These are phyloP conservation scores for Leuctra nigra DNA, from an alignment of 2,888 invertebrate genomes.

Conservation along the genomic window DNA sequence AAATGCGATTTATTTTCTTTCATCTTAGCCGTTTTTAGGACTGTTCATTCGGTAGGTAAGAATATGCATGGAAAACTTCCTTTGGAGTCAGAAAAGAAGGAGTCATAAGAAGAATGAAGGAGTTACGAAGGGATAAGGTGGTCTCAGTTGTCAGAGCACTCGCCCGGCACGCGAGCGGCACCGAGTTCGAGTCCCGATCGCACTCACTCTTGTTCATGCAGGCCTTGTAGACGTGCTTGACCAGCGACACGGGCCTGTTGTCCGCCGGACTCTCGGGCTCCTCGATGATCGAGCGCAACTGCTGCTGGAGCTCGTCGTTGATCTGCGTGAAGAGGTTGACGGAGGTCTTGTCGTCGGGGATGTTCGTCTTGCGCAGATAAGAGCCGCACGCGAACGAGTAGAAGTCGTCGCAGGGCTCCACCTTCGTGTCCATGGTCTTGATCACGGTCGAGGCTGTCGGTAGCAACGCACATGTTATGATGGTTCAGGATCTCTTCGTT, in stretches of 20 bases:
- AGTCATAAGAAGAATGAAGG: too few species aligned
- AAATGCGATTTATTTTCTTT: too few species aligned
- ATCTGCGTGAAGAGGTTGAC: constrained; percentile 61
- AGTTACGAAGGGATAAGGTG: too few species aligned
- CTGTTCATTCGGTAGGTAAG: too few species aligned
- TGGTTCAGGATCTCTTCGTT: too few species aligned
- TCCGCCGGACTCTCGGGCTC: constrained; percentile 50
- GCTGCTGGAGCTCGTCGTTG: constrained; percentile 66
- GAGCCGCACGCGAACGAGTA: constrained; percentile 74
- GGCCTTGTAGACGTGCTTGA: constrained; percentile 75
- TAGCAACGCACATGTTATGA: too few species aligned
- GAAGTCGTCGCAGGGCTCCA: constrained; percentile 77
- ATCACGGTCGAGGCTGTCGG: constrained; percentile 59
- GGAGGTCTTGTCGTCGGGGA: constrained; percentile 75
- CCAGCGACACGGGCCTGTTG: constrained; percentile 64
- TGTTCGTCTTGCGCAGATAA: constrained; percentile 61
- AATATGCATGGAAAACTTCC: too few species aligned
- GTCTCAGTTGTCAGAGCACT: too few species aligned
- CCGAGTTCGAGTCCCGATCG: too few species aligned
- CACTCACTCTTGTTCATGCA: constrained; percentile 84
- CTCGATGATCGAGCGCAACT: constrained; percentile 62
- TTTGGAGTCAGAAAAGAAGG: too few species aligned
- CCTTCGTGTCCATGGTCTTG: constrained; percentile 59
- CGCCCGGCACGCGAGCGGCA: too few species aligned
- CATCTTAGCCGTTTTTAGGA: too few species aligned